Evolutionary conservation across 2,888 invertebrate genomes (phyloP).

Genomic region (Stenodema calcarata): DNA sequence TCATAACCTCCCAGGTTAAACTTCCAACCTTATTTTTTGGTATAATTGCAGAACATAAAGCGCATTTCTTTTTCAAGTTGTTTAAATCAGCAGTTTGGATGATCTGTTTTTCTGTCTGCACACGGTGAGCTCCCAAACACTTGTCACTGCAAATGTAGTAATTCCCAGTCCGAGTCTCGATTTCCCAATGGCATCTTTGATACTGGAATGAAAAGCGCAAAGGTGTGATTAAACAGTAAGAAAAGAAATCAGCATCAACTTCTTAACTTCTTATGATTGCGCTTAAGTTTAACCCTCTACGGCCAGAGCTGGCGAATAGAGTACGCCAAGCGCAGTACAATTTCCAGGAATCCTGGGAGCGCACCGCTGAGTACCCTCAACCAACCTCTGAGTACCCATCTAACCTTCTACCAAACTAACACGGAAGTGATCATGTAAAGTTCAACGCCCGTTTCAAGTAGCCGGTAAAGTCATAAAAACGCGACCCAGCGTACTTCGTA

Average conservation of each 20-base stretch:
- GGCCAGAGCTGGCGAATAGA: too few species aligned
- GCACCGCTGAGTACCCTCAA: too few species aligned
- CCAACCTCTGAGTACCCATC: too few species aligned
- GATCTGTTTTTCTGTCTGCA: neutral
- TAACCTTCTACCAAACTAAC: too few species aligned
- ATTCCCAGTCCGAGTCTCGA: neutral
- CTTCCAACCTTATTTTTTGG: constrained; percentile 67
- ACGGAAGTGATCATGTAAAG: too few species aligned
- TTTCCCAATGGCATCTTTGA: constrained; percentile 11
- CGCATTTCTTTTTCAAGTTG: neutral
- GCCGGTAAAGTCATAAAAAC: too few species aligned
- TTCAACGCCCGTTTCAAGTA: too few species aligned
- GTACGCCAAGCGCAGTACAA: too few species aligned
- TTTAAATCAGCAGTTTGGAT: constrained; percentile 7
- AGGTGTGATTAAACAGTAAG: neutral
- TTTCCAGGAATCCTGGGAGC: too few species aligned
- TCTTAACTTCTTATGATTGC: too few species aligned
- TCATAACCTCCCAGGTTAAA: constrained; percentile 90
- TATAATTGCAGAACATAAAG: neutral
- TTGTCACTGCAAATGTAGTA: constrained; percentile 36
- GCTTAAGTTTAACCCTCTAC: too few species aligned
- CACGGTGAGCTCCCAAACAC: constrained; percentile 28
- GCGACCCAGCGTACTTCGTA: too few species aligned
- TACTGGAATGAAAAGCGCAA: neutral
- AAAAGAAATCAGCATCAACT: neutral